Evolutionary conservation across 2,797 vertebrate genomes (phyloP), one percentile per base, ranked within the genome.

Genomic region (Apodemus agrarius): DNA sequence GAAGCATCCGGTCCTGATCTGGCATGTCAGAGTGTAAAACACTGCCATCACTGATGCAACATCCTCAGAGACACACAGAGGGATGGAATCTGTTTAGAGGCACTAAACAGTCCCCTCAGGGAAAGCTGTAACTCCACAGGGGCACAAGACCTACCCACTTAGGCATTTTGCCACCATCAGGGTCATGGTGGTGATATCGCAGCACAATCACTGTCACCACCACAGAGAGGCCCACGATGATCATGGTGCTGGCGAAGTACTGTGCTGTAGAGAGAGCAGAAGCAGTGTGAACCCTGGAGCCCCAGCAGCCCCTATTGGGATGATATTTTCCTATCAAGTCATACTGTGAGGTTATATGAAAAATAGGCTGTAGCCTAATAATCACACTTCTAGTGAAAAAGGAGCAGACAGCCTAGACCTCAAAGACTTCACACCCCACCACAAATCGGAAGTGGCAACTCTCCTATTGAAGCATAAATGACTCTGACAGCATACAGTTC

Each of bases 161-260:
- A 57, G 99, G 99, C 99, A 99, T 99, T 97, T 99, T 98, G 49
- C 99, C 99, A 1, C 99, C 99, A 8, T 99, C 98, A 0, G 99
- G 99, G 91, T 99, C 99, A 0, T 99, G 99, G 59, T 99, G 99
- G 91, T 99, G 99, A 93, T 99, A 99, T 84, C 99, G 98, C 3
- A 99, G 97, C 91, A 99, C 99, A 7, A 99, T 98, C 69, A 99
- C 99, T 0, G 99, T 99, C 95, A 99, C 99, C 3, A 99, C 99
- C 84, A 99, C 99, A 0, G 99, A 99, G 74, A 99, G 98, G 80
- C 99, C 98, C 49, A 99, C 99, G 82, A 99, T 99, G 97, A 99
- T 98, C 99, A 99, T 99, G 43, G 99, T 99, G 98, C 99, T 99
- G 98, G 99, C 99, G 78, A 99, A 99, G 97, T 99, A 99, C 87